Conservation (phyloP, 2,113 vertebrate genomes). For the Calyptomena viridis region DNA sequence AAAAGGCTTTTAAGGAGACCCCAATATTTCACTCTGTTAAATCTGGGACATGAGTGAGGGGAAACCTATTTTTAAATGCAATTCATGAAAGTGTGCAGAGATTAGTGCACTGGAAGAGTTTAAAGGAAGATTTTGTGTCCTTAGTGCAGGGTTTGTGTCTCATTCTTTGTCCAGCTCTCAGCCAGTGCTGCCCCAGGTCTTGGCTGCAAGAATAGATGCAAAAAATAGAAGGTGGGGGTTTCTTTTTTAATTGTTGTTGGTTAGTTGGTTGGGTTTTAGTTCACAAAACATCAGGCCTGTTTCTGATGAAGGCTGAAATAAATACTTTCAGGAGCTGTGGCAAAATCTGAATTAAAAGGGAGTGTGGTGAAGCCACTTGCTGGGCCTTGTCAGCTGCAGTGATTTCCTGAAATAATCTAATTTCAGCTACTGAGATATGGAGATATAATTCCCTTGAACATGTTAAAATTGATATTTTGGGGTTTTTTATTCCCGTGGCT, state of each 20-base stretch:
- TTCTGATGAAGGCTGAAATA: neutral
- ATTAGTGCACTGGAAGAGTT: neutral
- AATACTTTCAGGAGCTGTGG: neutral
- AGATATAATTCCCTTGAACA: neutral
- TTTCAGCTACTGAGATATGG: neutral
- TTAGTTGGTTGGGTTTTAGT: neutral
- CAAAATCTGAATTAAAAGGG: neutral
- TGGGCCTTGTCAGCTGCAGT: neutral
- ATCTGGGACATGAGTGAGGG: constrained; percentile 33
- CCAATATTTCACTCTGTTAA: constrained; percentile 19
- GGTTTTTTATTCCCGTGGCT: neutral
- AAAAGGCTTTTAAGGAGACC: constrained; percentile 36
- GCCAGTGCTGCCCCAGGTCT: neutral
- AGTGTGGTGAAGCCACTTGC: neutral
- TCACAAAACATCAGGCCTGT: neutral
- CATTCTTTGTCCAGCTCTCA: neutral
- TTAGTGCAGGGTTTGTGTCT: neutral
- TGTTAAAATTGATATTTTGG: neutral
- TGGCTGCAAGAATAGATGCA: neutral
- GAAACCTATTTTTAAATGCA: constrained; percentile 40
- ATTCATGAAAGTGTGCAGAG: neutral
- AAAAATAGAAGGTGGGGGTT: neutral
- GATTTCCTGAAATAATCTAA: neutral
- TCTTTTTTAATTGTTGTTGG: neutral
- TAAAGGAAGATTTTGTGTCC: neutral